Evolutionary conservation across 2,888 invertebrate genomes (phyloP).

Genomic region (Plutella xylostella): DNA sequence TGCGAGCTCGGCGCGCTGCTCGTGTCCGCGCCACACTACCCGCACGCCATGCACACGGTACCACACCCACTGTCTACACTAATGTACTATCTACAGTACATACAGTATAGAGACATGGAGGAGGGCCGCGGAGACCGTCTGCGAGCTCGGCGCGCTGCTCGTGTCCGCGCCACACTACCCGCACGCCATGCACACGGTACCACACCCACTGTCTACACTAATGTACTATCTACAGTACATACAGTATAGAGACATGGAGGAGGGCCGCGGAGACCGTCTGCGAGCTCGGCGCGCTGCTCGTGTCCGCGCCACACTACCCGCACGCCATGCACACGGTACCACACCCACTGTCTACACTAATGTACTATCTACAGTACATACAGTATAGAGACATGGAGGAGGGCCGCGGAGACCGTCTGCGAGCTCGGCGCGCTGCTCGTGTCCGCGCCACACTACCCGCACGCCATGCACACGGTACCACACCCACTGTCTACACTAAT

Average conservation of each 20-base stretch:
- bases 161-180: conserved; percentile 65
- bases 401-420: conserved; percentile 79
- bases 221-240: too few relatives aligned
- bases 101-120: too few relatives aligned
- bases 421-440: conserved; percentile 84
- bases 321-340: conserved; percentile 28
- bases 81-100: too few relatives aligned
- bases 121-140: conserved; percentile 77
- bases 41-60: conserved; percentile 31
- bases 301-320: conserved; percentile 63
- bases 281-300: conserved; percentile 81
- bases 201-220: too few relatives aligned
- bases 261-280: conserved; percentile 79
- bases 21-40: conserved; percentile 64
- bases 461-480: conserved; percentile 27
- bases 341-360: too few relatives aligned
- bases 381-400: conserved; percentile 25
- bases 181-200: conserved; percentile 28
- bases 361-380: too few relatives aligned
- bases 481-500: too few relatives aligned
- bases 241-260: conserved; percentile 12
- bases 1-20: conserved; percentile 85
- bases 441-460: conserved; percentile 53
- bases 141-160: conserved; percentile 83
- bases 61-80: too few relatives aligned